phyloP scores from a whole-genome alignment of 2,797 vertebrate genomes.

The Chelidonichthys spinosus region DNA sequence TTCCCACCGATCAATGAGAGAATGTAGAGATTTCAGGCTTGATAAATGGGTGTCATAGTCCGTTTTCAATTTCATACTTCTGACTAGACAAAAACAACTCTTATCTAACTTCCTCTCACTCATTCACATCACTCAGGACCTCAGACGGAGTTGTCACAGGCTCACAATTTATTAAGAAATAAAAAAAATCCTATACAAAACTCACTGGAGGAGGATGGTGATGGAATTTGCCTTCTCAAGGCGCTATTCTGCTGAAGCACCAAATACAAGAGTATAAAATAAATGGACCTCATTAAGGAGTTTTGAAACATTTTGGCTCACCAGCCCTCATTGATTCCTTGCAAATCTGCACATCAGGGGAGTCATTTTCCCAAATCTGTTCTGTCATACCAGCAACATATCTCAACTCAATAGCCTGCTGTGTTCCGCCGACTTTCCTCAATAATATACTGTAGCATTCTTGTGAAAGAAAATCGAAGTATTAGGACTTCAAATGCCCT shows the following conservation, averaged over 20 bases:
- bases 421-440: constrained; percentile 2
- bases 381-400: constrained; percentile 3
- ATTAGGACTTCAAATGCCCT: neutral
- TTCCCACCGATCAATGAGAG: constrained; percentile 16
- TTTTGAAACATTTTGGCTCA: constrained; percentile 22
- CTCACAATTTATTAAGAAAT: neutral
- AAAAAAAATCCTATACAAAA: constrained; percentile 10
- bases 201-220: neutral
- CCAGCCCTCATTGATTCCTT: constrained; percentile 20
- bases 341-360: constrained; percentile 16
- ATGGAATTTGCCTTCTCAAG: neutral
- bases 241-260: constrained; percentile 2
- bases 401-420: constrained; percentile 7
- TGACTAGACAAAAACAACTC: constrained; percentile 4
- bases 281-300: constrained; percentile 26
- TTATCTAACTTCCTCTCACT: constrained; percentile 8
- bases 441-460: neutral
- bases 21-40: constrained; percentile 9
- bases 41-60: constrained; percentile 27
- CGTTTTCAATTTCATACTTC: constrained; percentile 19
- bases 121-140: neutral
- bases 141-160: neutral
- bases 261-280: neutral
- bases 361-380: constrained; percentile 8
- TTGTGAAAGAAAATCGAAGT: neutral